Evolutionary conservation across 2,888 invertebrate genomes (phyloP).

Genomic region (Lithophane ornitopus): DNA sequence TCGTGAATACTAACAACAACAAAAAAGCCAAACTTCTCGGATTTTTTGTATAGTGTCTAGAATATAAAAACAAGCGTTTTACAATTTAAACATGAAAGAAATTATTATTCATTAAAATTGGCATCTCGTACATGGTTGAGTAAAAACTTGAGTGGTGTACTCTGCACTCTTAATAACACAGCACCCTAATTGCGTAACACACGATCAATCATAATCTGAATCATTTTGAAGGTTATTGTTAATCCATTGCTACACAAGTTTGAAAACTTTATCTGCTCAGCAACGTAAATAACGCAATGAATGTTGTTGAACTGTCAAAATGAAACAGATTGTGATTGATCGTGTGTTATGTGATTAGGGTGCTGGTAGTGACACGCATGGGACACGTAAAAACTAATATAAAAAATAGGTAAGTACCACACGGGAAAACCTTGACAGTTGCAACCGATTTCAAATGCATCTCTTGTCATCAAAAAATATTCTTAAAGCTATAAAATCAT

Average conservation of each 20-base stretch:
- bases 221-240: no score
- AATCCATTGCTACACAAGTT: no score
- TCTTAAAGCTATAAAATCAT: constrained; percentile 31
- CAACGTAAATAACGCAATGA: no score
- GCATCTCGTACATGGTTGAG: no score
- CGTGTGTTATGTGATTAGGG: no score
- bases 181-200: no score
- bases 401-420: neutral
- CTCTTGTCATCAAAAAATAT: constrained; percentile 28
- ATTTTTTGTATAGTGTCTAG: constrained; percentile 1
- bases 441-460: constrained; percentile 59
- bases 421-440: neutral
- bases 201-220: no score
- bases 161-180: neutral
- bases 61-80: neutral
- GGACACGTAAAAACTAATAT: neutral
- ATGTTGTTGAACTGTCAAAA: no score
- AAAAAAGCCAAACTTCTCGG: neutral
- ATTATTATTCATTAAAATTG: constrained; percentile 9
- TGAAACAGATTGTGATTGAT: no score
- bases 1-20: constrained; percentile 5
- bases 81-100: neutral
- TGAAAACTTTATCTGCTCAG: no score
- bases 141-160: no score
- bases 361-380: neutral